Percentiles rank a stretch among this genome's conserved stretches.
Evolutionary conservation across 2,888 invertebrate species (phyloP).

Genomic region (Ditylenchus weischeri): DNA sequence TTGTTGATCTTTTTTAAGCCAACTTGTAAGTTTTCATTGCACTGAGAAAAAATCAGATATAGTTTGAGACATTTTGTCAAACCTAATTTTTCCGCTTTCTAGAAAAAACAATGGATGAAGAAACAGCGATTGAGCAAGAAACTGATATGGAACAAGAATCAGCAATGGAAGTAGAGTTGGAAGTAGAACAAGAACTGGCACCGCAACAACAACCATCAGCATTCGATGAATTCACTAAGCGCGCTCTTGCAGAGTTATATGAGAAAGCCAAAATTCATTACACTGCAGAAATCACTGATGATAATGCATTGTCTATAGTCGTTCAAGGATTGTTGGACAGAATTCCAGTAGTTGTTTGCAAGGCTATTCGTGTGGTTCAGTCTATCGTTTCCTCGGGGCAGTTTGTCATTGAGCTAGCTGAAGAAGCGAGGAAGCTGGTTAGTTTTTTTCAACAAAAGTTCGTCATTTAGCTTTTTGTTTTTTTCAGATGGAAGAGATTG

Average conservation of each 20-base stretch:
- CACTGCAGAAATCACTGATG: constrained; percentile 1
- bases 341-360: constrained; percentile 9
- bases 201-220: neutral
- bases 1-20: too few relatives aligned
- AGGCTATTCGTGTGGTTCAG: neutral
- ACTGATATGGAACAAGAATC: too few relatives aligned
- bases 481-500: constrained; percentile 4
- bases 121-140: too few relatives aligned
- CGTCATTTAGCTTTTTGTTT: neutral
- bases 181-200: too few relatives aligned
- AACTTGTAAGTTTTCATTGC: too few relatives aligned
- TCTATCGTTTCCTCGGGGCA: neutral
- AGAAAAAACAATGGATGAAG: too few relatives aligned
- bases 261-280: constrained; percentile 1
- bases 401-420: neutral
- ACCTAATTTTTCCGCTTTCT: too few relatives aligned
- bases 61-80: too few relatives aligned
- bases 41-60: too few relatives aligned
- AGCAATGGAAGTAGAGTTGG: too few relatives aligned
- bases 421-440: constrained; percentile 3
- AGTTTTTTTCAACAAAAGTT: neutral
- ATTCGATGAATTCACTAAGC: neutral
- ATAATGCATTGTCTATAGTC: neutral
- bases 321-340: constrained; percentile 8
- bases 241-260: neutral